These are phyloP conservation scores for Macropis europaea DNA, from an alignment of 2,888 invertebrate genomes.

Conservation along the genomic window DNA sequence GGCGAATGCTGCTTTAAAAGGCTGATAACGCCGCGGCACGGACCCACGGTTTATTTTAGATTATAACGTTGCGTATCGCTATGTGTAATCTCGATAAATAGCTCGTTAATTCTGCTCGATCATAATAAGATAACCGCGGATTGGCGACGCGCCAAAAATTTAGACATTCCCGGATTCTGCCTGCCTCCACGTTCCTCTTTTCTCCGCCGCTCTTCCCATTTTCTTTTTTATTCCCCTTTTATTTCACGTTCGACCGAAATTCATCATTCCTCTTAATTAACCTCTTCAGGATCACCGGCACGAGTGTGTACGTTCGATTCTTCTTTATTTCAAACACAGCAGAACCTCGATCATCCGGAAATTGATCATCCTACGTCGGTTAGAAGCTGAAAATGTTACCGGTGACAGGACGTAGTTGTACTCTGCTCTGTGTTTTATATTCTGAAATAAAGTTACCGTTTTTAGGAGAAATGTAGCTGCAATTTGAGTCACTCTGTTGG, in stretches of 20 bases:
- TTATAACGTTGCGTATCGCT: constrained; percentile 43
- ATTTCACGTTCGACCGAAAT: background rate
- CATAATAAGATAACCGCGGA: constrained; percentile 48
- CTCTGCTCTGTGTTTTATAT: no score
- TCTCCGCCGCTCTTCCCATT: background rate
- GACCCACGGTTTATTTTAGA: constrained; percentile 45
- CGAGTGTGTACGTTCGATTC: no score
- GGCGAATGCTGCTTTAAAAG: constrained; percentile 22
- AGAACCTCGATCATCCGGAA: no score
- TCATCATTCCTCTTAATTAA: constrained; percentile 32
- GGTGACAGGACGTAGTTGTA: no score
- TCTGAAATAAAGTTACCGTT: no score
- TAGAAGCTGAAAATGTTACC: no score
- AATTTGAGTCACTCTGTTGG: no score
- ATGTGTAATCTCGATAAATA: constrained; percentile 51
- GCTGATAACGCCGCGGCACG: constrained; percentile 33
- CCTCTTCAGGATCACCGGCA: no score
- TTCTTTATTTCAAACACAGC: no score
- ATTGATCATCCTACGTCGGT: no score
- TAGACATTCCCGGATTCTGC: constrained; percentile 40
- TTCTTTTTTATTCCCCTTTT: background rate
- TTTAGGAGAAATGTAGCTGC: no score
- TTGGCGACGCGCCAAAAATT: constrained; percentile 47
- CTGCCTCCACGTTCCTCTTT: background rate
- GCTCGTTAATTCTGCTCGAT: constrained; percentile 51